phyloP scores from a whole-genome alignment of 2,113 vertebrate species.

The Aplodontia rufa region DNA sequence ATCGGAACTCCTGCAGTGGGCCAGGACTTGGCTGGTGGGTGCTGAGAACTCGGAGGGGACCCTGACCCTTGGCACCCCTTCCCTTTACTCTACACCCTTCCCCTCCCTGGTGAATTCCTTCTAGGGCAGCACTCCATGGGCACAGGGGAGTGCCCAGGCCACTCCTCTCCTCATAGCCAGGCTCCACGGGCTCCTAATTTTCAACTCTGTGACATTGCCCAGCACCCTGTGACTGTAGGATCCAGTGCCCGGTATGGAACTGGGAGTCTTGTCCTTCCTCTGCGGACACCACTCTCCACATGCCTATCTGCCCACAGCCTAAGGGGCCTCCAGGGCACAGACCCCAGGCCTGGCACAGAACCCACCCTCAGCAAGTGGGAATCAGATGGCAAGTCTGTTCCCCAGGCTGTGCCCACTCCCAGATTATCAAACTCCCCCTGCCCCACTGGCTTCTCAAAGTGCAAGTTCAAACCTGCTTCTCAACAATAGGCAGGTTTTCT shows the following conservation, averaged over 20 bases:
- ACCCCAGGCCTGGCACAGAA: not conserved
- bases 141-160: no score
- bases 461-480: not conserved
- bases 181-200: not conserved
- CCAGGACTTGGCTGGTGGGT: not conserved
- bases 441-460: not conserved
- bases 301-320: not conserved
- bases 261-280: not conserved
- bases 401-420: fast-evolving
- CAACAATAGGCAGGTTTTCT: not conserved
- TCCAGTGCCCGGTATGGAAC: not conserved
- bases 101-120: no score
- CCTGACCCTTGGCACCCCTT: no score
- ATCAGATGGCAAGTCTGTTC: not conserved
- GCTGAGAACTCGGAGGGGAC: not conserved
- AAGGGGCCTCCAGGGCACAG: not conserved
- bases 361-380: not conserved
- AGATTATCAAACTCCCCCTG: not conserved
- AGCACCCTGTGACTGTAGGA: no score
- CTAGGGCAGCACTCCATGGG: no score
- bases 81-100: not conserved
- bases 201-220: not conserved
- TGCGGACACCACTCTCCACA: not conserved
- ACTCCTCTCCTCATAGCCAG: no score
- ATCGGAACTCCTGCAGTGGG: not conserved